phyloP scores from a whole-genome alignment of 2,113 vertebrate genomes.

The Alligator mississippiensis region DNA sequence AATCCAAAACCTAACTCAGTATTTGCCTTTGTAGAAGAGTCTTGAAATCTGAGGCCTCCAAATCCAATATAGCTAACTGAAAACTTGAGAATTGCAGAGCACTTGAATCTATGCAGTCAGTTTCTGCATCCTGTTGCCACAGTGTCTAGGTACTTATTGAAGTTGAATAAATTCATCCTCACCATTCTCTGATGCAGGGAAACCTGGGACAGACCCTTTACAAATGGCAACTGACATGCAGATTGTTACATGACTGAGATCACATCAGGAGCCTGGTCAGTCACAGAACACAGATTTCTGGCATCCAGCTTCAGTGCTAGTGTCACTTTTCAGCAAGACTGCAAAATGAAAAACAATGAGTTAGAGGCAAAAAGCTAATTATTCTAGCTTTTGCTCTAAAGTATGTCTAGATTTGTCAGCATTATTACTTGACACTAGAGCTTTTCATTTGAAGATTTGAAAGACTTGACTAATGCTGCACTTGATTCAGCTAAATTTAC shows the following conservation, averaged over 20 bases:
- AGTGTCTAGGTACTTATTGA: neutral
- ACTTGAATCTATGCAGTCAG: neutral
- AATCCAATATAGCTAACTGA: neutral
- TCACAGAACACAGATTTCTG: neutral
- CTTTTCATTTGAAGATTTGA: neutral
- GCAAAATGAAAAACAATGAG: no score
- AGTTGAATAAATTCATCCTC: neutral
- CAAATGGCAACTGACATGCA: neutral
- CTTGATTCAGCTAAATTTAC: neutral
- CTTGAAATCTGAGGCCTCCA: neutral
- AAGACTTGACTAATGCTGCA: neutral
- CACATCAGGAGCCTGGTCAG: neutral
- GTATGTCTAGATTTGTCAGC: neutral
- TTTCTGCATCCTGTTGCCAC: neutral
- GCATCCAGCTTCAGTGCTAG: neutral
- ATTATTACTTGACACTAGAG: neutral
- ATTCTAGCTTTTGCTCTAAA: neutral
- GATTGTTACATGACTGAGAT: neutral
- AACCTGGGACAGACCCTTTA: neutral
- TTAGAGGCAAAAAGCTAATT: no score
- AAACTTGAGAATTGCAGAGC: neutral
- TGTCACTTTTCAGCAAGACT: neutral
- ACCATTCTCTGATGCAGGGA: neutral
- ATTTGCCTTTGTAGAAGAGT: neutral
- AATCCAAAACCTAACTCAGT: neutral